Evolutionary conservation across 64 coral and sea anemone genomes (phyloP).

Genomic region (Dendronephthya gigantea): DNA sequence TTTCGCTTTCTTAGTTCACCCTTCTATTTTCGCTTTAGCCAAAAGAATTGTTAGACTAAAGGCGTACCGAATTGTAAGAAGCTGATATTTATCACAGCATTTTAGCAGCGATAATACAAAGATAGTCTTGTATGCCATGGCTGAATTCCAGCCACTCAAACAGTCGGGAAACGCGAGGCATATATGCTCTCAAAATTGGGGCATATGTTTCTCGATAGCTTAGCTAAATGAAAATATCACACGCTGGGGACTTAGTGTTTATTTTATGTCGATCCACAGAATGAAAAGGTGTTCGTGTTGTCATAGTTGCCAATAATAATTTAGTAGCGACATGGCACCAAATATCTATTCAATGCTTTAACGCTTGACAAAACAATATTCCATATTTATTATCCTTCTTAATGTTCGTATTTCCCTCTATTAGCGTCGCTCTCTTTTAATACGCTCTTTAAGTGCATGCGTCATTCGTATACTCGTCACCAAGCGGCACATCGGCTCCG

Average conservation of each 20-base stretch:
- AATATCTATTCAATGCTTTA: not conserved
- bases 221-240: not conserved
- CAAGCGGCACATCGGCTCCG: not conserved
- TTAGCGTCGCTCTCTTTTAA: not conserved
- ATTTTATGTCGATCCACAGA: not conserved
- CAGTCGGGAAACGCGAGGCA: not conserved
- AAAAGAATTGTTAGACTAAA: not conserved
- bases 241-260: conserved; percentile 16
- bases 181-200: not conserved
- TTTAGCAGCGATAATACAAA: not conserved
- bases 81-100: not conserved
- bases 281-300: conserved; percentile 16
- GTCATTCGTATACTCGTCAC: not conserved
- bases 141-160: not conserved
- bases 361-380: not conserved
- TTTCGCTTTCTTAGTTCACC: not conserved
- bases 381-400: not conserved
- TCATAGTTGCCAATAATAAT: conserved; percentile 19
- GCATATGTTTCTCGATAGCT: not conserved
- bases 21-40: not conserved
- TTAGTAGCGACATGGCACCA: conserved; percentile 7
- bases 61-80: not conserved
- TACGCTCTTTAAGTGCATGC: not conserved
- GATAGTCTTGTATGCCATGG: not conserved
- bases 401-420: conserved; percentile 19